These are phyloP conservation scores for Battus philenor DNA, from an alignment of 1,140 invertebrate genomes.

Conservation along the genomic window DNA sequence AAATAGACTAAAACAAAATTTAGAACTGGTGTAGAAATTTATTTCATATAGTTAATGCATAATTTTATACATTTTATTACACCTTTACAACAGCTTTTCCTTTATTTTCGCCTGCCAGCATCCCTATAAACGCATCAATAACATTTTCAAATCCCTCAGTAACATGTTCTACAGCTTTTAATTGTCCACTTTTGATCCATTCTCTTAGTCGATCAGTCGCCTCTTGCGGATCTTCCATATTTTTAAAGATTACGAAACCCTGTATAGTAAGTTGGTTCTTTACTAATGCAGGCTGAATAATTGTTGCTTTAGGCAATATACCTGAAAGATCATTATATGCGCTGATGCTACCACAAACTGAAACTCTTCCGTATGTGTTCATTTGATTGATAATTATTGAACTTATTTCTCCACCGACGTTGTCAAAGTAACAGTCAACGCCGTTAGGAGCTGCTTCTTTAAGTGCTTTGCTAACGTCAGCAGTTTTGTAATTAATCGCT, in stretches of 20 bases:
- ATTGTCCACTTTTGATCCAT: conserved; percentile 75
- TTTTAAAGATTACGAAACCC: conserved; percentile 57
- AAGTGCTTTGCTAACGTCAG: conserved; percentile 73
- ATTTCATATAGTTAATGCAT: conserved; percentile 27
- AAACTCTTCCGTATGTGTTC: conserved; percentile 76
- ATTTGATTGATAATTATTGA: conserved; percentile 78
- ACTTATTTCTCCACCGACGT: conserved; percentile 81
- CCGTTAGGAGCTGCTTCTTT: conserved; percentile 79
- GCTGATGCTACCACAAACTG: conserved; percentile 79
- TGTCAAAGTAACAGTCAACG: conserved; percentile 79
- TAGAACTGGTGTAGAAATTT: not conserved
- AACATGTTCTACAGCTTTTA: conserved; percentile 74
- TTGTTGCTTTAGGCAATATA: conserved; percentile 40
- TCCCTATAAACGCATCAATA: conserved; percentile 74
- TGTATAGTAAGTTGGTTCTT: conserved; percentile 69
- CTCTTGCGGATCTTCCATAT: conserved; percentile 49
- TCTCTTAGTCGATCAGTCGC: conserved; percentile 59
- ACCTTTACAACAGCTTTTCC: conserved; percentile 77
- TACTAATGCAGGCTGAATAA: conserved; percentile 73
- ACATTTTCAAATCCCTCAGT: conserved; percentile 78
- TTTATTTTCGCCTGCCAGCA: conserved; percentile 75
- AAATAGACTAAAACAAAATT: too few relatives aligned
- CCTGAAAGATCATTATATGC: conserved; percentile 56
- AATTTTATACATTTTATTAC: conserved; percentile 20
- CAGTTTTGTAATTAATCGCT: conserved; percentile 84